Percentiles rank a stretch among this genome's conserved stretches.
Evolutionary conservation across 2,113 vertebrate species (phyloP).

Genomic region (Morone saxatilis): DNA sequence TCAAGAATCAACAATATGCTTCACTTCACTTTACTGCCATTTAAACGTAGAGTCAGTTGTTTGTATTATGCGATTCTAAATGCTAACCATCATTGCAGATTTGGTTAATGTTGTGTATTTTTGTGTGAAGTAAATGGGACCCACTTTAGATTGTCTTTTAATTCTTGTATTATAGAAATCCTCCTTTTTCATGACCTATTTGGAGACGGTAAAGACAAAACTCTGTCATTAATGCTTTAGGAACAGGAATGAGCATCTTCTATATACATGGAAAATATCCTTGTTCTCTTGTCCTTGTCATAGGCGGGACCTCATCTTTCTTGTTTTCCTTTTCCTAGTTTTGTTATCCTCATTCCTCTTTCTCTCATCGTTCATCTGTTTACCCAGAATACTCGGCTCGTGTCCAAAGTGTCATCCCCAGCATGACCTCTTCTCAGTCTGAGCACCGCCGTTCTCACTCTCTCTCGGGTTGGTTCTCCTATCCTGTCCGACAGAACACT

Average conservation of each 20-base stretch:
- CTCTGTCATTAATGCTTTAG: not conserved
- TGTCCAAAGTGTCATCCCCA: conserved; percentile 87
- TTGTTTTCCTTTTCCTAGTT: conserved; percentile 50
- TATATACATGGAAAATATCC: not conserved
- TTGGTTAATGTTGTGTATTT: not conserved
- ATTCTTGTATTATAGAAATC: not conserved
- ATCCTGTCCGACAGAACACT: conserved; percentile 58
- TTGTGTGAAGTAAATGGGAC: conserved; percentile 1
- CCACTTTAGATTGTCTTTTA: not conserved
- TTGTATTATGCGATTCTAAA: conserved; percentile 4
- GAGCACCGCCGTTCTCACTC: conserved; percentile 89
- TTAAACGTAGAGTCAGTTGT: not conserved
- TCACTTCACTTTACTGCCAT: conserved; percentile 48
- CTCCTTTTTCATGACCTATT: not conserved
- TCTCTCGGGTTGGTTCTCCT: conserved; percentile 90
- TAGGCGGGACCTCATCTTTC: conserved; percentile 22
- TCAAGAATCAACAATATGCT: conserved; percentile 12
- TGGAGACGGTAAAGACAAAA: not conserved
- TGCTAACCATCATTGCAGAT: not conserved
- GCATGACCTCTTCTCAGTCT: conserved; percentile 83
- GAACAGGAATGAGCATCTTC: not conserved
- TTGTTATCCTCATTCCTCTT: conserved; percentile 77
- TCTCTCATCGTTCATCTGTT: conserved; percentile 74
- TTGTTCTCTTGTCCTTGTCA: conserved; percentile 7
- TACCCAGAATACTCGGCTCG: conserved; percentile 93